Evolutionary conservation across 2,113 vertebrate genomes (phyloP).

Genomic region (Boulengeromyrus knoepffleri): DNA sequence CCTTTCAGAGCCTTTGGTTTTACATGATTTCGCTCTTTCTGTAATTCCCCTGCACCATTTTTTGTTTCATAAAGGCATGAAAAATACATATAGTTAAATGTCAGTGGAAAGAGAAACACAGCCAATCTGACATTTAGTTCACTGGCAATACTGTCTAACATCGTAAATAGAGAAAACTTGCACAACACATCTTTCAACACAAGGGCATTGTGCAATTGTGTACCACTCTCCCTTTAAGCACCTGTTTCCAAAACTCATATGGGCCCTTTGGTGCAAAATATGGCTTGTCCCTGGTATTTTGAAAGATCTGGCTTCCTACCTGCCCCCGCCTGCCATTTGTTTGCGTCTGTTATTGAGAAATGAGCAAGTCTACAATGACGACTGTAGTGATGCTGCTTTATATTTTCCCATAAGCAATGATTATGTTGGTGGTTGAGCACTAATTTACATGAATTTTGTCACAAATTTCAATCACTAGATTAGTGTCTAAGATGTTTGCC

Average conservation of each 20-base stretch:
- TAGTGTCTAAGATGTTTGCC: background rate
- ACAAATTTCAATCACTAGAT: background rate
- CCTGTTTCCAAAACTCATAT: background rate
- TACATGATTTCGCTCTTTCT: background rate
- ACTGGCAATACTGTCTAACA: constrained; percentile 20
- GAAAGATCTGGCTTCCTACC: constrained; percentile 32
- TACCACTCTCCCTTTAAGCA: background rate
- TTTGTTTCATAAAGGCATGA: background rate
- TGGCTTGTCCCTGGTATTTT: background rate
- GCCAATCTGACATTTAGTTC: constrained; percentile 46
- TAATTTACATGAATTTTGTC: background rate
- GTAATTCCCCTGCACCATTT: background rate
- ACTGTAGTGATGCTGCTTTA: background rate
- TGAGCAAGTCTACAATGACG: background rate
- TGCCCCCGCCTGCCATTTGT: background rate
- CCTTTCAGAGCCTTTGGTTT: background rate
- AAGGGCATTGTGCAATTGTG: constrained; percentile 35
- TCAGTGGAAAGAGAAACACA: constrained; percentile 50
- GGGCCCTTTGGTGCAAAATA: background rate
- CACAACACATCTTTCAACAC: constrained; percentile 40
- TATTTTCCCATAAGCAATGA: background rate
- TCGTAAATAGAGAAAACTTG: constrained; percentile 17
- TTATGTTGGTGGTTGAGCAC: background rate
- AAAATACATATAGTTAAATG: constrained; percentile 41
- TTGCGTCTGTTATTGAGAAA: background rate